phyloP scores from a whole-genome alignment of 2,888 invertebrate species.

The Ophion slaviceki region DNA sequence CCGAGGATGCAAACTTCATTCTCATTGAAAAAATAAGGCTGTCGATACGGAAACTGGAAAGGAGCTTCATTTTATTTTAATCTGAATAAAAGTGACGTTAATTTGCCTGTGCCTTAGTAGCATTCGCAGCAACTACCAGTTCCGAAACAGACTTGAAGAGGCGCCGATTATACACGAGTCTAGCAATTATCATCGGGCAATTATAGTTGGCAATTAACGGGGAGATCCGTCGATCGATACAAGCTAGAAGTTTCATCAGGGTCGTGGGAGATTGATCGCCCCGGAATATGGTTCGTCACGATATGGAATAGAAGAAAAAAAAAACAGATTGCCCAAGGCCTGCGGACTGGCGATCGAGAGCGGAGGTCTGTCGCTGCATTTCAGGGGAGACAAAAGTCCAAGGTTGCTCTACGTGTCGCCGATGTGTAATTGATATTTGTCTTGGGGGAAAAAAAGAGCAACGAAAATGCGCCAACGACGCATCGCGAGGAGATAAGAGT shows the following conservation, averaged over 20 bases:
- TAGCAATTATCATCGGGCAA: slow-evolving; percentile 38
- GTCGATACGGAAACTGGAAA: not conserved
- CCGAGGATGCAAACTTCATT: no score
- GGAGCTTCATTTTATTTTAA: not conserved
- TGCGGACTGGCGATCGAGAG: not conserved
- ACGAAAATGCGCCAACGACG: not conserved
- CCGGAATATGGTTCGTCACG: not conserved
- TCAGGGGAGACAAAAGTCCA: not conserved
- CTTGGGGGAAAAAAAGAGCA: not conserved
- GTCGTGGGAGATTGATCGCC: not conserved
- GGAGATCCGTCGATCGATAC: not conserved
- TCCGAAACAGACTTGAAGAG: slow-evolving; percentile 37
- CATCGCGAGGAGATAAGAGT: not conserved
- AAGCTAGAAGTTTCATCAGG: not conserved
- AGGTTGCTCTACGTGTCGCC: not conserved
- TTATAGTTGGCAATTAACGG: slow-evolving; percentile 34
- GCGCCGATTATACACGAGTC: slow-evolving; percentile 8
- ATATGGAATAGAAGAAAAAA: not conserved
- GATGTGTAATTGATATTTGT: not conserved
- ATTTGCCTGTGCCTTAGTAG: not conserved
- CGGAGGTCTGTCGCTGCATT: not conserved
- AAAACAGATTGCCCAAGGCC: not conserved
- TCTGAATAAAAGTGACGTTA: not conserved
- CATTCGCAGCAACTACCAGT: slow-evolving; percentile 18
- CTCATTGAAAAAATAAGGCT: not conserved